These are phyloP conservation scores for Rhizomys pruinosus DNA, from an alignment of 2,113 vertebrate genomes.

Conservation along the genomic window DNA sequence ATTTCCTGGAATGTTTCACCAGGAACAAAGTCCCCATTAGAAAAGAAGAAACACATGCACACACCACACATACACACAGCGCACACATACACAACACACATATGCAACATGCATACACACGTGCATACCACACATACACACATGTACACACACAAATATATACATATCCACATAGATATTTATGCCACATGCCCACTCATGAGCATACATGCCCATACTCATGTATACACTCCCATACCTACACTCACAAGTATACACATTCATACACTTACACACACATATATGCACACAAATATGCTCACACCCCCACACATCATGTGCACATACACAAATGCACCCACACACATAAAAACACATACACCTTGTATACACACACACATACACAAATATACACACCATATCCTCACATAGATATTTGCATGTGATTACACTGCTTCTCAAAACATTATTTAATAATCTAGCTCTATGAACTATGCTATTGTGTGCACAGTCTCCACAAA, in stretches of 20 bases:
- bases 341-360: background rate
- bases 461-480: background rate
- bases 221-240: background rate
- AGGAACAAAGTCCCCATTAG: background rate
- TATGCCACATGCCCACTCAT: background rate
- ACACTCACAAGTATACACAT: background rate
- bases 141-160: background rate
- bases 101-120: background rate
- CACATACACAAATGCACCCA: background rate
- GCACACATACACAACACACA: background rate
- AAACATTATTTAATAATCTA: background rate
- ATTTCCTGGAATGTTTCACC: background rate
- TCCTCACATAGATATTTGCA: background rate
- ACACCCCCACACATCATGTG: too few species aligned
- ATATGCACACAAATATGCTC: too few species aligned
- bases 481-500: background rate
- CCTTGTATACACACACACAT: background rate
- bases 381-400: background rate
- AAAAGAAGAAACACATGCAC: background rate
- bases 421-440: background rate
- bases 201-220: background rate
- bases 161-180: too few species aligned
- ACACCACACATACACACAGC: background rate
- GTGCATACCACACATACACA: background rate
- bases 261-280: too few species aligned